Percentiles rank a stretch among this genome's conserved stretches.
Conservation (phyloP, 1,140 invertebrate species). For the Cydia pomonella region DNA sequence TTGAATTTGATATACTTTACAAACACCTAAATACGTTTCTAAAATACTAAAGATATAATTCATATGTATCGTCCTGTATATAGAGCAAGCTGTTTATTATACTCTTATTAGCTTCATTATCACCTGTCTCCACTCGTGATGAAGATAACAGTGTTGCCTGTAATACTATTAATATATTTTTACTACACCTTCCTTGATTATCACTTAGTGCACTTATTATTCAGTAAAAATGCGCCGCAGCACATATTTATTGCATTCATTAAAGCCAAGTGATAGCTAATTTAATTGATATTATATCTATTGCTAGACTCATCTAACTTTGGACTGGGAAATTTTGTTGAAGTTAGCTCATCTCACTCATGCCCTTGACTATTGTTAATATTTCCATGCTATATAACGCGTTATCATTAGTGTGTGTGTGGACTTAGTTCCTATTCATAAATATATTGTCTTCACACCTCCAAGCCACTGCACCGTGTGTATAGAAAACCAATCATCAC, state of each 20-base stretch:
- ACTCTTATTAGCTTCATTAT: constrained; percentile 3
- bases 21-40: neutral
- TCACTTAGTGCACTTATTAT: neutral
- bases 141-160: neutral
- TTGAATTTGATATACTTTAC: neutral
- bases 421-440: constrained; percentile 44
- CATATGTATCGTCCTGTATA: neutral
- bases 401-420: constrained; percentile 41
- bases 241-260: neutral
- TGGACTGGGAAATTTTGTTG: neutral
- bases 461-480: constrained; percentile 34
- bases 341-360: neutral
- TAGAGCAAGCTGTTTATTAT: neutral
- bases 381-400: constrained; percentile 59
- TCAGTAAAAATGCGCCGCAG: neutral
- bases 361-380: constrained; percentile 70
- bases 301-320: neutral
- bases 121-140: neutral
- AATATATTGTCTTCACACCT: constrained; percentile 57
- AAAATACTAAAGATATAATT: neutral
- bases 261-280: neutral
- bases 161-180: neutral
- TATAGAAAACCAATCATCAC: constrained; percentile 49
- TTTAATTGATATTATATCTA: neutral
- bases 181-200: neutral